Evolutionary conservation across 30 jellyfish, hydroid and myxozoan genomes (phyloP).

Genomic region (Catostylus mosaicus): DNA sequence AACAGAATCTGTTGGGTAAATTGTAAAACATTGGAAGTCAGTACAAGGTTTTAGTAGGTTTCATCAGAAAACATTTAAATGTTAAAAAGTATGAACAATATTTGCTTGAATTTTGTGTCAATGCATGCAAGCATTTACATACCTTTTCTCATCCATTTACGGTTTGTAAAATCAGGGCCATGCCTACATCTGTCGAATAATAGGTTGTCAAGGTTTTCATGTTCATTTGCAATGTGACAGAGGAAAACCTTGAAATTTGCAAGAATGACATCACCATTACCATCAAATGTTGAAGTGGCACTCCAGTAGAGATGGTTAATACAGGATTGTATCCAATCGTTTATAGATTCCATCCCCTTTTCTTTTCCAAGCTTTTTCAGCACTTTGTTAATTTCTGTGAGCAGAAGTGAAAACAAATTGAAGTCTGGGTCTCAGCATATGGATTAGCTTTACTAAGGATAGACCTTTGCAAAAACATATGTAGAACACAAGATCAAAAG

Average conservation of each 20-base stretch:
- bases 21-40: too few species aligned
- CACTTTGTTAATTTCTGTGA: constrained; percentile 7
- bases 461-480: too few species aligned
- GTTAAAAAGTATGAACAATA: too few species aligned
- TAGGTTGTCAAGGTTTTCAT: constrained; percentile 25
- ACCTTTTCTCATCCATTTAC: too few species aligned
- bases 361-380: constrained; percentile 28
- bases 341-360: constrained; percentile 14
- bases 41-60: too few species aligned
- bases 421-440: too few species aligned
- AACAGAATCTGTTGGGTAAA: too few species aligned
- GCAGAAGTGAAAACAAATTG: background rate
- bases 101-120: too few species aligned
- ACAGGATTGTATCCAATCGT: constrained; percentile 33
- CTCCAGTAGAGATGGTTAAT: constrained; percentile 44
- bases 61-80: too few species aligned
- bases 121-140: too few species aligned
- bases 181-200: constrained; percentile 33
- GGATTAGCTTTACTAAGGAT: too few species aligned
- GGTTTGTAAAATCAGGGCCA: background rate
- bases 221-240: constrained; percentile 30
- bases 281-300: constrained; percentile 52
- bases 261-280: constrained; percentile 37
- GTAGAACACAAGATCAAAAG: too few species aligned
- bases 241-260: constrained; percentile 43